Base-by-base conservation (phyloP, 2,113 vertebrate genomes). In the Lota lota region DNA sequence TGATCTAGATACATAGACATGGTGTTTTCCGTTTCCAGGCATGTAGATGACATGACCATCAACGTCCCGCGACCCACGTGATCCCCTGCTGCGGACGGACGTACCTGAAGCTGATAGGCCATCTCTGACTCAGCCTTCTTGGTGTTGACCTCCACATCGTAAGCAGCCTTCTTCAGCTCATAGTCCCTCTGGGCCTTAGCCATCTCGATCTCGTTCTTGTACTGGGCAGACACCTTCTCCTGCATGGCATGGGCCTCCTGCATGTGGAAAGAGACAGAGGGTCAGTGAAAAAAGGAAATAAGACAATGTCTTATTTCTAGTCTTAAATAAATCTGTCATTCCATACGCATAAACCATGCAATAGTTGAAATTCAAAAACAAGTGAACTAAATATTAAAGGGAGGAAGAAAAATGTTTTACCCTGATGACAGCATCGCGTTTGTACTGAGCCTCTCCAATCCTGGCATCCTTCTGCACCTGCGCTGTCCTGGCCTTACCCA, bases 381-480 rank as follows among this genome's bases (percentile, higher is more conserved):
- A 33, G 28, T 33, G 58, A 14, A 18, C 10, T 8, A 58, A 22
- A 65, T 54, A 63, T 53, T 8, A 54, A 36, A 12, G 6, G 0
- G 2, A n/a, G 15, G 19, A 22, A 18, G 15, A 67, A 67, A 14
- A 19, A 57, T 16, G 59, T 63, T 70, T 78, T 81, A 95, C 95
- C 85, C 85, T 90, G 66, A 97, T 97, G 67, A 95, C 95, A 0
- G 96, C 91, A 1, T 97, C 95, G 20, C 95, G 88, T 83, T 95
- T 97, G 87, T 95, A 95, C 72, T 95, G 93, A 0, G 96, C 96
- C 83, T 97, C 95, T 61, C 96, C 95, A 0, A 97, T 94, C 24
- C 95, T 91, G 50, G 96, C 95, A 5, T 97, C 96, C 61, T 89
- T 94, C 81, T 97, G 96, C 40, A 97, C 95, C 83, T 97, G 95